Percentiles rank a stretch among this genome's conserved stretches.
Conservation (phyloP, 2,113 vertebrate genomes). For the Oryzias woworae region DNA sequence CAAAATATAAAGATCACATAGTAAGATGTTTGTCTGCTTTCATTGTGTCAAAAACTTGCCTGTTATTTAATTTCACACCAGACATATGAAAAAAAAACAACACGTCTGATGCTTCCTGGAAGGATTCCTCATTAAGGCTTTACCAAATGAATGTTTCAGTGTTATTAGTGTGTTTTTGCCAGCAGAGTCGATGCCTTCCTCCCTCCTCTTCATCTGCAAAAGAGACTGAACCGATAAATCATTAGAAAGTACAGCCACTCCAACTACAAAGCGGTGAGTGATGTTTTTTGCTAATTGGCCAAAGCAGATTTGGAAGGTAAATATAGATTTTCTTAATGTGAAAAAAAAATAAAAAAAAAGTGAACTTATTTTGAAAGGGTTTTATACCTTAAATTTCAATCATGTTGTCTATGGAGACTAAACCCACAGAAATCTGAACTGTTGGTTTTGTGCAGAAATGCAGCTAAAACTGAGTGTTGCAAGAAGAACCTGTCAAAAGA, state of each 20-base stretch:
- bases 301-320: slow-evolving; percentile 68
- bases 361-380: slow-evolving; percentile 38
- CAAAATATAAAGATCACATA: no score
- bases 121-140: slow-evolving; percentile 71
- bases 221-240: slow-evolving; percentile 61
- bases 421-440: slow-evolving; percentile 20
- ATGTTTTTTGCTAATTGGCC: slow-evolving; percentile 73
- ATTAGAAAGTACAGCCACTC: slow-evolving; percentile 34
- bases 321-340: slow-evolving; percentile 68
- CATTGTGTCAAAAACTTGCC: no score
- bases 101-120: slow-evolving; percentile 51
- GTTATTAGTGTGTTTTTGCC: slow-evolving; percentile 59
- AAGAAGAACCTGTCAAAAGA: background rate
- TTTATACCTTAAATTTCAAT: slow-evolving; percentile 42
- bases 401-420: slow-evolving; percentile 10
- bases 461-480: no score
- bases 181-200: slow-evolving; percentile 59
- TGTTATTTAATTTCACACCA: background rate
- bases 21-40: no score
- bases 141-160: slow-evolving; percentile 67
- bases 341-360: slow-evolving; percentile 26
- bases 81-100: slow-evolving; percentile 15
- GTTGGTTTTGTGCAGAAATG: background rate
- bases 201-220: slow-evolving; percentile 51
- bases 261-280: slow-evolving; percentile 67